Evolutionary conservation across 2,888 invertebrate genomes (phyloP), one percentile per base, ranked within the genome.

Genomic region (Drosophila formosana): DNA sequence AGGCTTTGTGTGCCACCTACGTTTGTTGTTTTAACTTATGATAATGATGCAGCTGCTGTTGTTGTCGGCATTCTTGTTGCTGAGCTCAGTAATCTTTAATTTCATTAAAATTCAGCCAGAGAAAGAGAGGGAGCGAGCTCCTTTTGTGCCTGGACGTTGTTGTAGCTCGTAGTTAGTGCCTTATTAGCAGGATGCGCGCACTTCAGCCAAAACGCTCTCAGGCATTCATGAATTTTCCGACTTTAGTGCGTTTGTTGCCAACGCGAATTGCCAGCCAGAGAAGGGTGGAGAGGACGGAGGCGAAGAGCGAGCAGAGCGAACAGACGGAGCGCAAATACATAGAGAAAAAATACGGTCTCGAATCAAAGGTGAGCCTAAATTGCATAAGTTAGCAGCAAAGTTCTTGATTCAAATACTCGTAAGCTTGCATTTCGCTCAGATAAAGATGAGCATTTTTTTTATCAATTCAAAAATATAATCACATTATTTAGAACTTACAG

Each of bases 71-170:
- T 46, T 47, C 28, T 39, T 39, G 13, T 39, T 51, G 39, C 26
- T 68, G 71, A 80, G 83, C 82, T 84, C 66, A 77, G 80, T 79
- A 79, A 85, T 82, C 67, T 83, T 79, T 79, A 82, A 85, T 82
- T 84, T 85, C 77, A 85, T 83, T 85, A 81, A 82, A 82, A 83
- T 79, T 77, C 77, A 75, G 77, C 74, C 25, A 25, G 39, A 13
- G 39, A 5, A 6, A 13, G 5, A 6, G 0, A 39, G 39, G 13
- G 6, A 13, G 13, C 1, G 18, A 41, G 39, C 3, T n/a, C 11
- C 37, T 37, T 37, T 37, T 37, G 37, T 37, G 37, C n/a, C 37
- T 37, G 39, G 30, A 13, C 56, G 26, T 43, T 34, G 47, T 50
- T 55, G 32, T 26, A 45, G 62, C 37, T 37, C 41, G 69, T 67